These are phyloP conservation scores for Nephila pilipes DNA, from an alignment of 1,140 invertebrate genomes.

Conservation along the genomic window DNA sequence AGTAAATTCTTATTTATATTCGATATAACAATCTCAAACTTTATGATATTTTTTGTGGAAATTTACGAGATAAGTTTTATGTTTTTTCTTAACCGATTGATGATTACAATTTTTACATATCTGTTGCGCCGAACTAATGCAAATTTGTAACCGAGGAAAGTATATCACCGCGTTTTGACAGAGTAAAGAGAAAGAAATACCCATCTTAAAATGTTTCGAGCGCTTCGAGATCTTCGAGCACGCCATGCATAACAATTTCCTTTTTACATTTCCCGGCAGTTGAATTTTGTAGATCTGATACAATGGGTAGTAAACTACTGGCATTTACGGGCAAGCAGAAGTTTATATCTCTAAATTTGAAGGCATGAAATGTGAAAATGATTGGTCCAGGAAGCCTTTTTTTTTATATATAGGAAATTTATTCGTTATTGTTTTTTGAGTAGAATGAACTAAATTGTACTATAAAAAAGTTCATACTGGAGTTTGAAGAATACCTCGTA, in stretches of 20 bases:
- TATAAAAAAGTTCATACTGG: constrained; percentile 10
- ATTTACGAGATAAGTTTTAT: constrained; percentile 5
- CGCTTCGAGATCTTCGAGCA: background rate
- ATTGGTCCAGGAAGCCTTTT: background rate
- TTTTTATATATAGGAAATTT: constrained; percentile 20
- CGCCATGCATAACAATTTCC: constrained; percentile 30
- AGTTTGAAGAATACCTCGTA: background rate
- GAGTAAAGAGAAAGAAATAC: background rate
- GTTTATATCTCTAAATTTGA: constrained; percentile 58
- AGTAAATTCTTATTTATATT: background rate
- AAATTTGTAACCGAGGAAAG: background rate
- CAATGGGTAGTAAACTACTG: constrained; percentile 68
- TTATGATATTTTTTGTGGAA: background rate
- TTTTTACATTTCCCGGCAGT: constrained; percentile 12
- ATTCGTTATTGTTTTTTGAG: constrained; percentile 56
- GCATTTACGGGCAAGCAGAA: constrained; percentile 40
- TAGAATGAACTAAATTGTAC: background rate
- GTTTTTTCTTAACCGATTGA: background rate
- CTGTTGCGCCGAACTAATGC: background rate
- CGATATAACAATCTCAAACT: background rate
- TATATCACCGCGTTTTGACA: constrained; percentile 11
- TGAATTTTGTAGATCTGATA: constrained; percentile 42
- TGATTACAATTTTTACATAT: background rate
- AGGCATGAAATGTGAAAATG: constrained; percentile 10
- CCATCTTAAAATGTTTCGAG: background rate